Base-by-base conservation (phyloP, 2,888 invertebrate species). In the Polydrusus cervinus region DNA sequence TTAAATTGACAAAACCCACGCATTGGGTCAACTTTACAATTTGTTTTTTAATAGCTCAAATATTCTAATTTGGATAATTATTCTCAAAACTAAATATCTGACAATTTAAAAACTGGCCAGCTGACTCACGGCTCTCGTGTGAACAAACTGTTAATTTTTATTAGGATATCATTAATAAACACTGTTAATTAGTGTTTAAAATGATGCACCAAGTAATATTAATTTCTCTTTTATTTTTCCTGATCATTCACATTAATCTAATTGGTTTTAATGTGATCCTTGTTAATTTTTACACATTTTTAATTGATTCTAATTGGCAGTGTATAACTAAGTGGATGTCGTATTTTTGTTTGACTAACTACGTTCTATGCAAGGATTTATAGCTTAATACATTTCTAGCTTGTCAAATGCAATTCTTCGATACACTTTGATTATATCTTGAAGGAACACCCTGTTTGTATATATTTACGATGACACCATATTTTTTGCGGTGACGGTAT, bases 151-250 rank as follows among this genome's bases (percentile, higher is more conserved):
- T 77, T 71, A 75, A 75, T 68, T 83, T 85, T 85, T 86, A 85
- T 85, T 86, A 85, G 85, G 83, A 85, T 84, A 86, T 85, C 85
- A 85, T 86, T 85, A 86, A 85, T 84, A 84, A 85, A 85, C 61
- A 69, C 60, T 70, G 65, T 66, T 76, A 76, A 76, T 73, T 76
- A 76, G 70, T 70, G 73, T 70, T 73, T 69, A 72, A 73, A 34
- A 34, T 8, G 34, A 73, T 64, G 73, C 74, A 74, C 71, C 66
- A 74, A 77, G 74, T 71, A 77, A 71, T 74, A 77, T 74, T 74
- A 74, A 77, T 77, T 61, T 67, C 71, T 55, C 76, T 74, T 71
- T 74, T 76, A 76, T 77, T 77, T 77, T 74, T 77, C 74, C 77
- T 74, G 77, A 77, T 77, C 77, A 71, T 74, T 77, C 71, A 74